phyloP scores from a whole-genome alignment of 2,113 vertebrate species.

The Ammodytes dubius region DNA sequence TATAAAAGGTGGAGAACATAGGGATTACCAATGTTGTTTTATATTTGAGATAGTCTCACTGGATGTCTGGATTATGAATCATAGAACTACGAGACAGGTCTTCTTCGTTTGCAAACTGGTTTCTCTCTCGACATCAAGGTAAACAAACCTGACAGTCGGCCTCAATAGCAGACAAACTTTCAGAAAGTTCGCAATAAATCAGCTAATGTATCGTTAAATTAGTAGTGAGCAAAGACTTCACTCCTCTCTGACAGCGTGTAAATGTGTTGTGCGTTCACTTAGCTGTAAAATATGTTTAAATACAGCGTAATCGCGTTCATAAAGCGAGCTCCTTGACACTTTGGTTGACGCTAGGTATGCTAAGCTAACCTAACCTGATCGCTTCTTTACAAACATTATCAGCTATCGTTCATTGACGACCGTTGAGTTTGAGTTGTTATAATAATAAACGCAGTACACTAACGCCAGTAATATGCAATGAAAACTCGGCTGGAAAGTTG shows the following conservation, averaged over 20 bases:
- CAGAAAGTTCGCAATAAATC: background rate
- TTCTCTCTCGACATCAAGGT: background rate
- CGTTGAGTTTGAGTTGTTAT: background rate
- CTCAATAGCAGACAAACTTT: background rate
- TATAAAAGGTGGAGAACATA: too few species aligned
- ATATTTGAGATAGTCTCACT: background rate
- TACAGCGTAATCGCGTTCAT: accelerated
- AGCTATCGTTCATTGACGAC: background rate
- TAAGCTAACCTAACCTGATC: slow-evolving; percentile 22
- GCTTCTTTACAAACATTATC: background rate
- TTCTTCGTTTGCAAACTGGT: background rate
- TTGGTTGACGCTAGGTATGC: background rate
- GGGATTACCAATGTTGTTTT: background rate
- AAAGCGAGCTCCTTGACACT: background rate
- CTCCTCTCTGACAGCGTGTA: background rate
- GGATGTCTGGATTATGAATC: too few species aligned
- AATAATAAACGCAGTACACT: background rate
- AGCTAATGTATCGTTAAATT: background rate
- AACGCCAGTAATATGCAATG: background rate
- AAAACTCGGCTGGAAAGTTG: background rate
- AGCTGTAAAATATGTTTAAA: too few species aligned
- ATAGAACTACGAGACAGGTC: background rate
- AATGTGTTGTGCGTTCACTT: background rate
- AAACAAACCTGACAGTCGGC: background rate
- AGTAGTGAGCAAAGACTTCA: background rate